phyloP scores from a whole-genome alignment of 2,888 invertebrate genomes.

The Micoletzkya japonica region DNA sequence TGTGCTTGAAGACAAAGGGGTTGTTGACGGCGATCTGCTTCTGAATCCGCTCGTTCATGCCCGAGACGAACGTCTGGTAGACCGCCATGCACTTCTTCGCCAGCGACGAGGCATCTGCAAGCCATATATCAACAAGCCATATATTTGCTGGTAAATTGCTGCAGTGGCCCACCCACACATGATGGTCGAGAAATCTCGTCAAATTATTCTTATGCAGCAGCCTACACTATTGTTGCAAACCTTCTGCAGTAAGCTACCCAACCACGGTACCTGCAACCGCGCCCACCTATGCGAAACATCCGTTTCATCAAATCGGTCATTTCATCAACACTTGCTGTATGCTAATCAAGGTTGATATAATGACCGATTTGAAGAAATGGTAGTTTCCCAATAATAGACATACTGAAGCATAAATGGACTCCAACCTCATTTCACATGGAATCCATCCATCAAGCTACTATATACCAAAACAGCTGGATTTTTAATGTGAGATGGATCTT shows the following conservation, averaged over 20 bases:
- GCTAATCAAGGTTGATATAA: background rate
- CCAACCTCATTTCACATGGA: background rate
- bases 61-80: constrained; percentile 98
- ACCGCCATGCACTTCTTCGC: constrained; percentile 99
- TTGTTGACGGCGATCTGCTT: constrained; percentile 89
- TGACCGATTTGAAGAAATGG: background rate
- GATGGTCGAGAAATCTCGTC: no score
- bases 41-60: constrained; percentile 96
- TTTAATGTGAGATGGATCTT: no score
- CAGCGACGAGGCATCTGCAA: constrained; percentile 84
- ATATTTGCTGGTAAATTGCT: background rate
- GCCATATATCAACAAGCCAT: background rate
- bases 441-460: background rate
- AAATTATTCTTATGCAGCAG: no score
- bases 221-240: no score
- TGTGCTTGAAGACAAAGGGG: constrained; percentile 97
- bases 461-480: background rate
- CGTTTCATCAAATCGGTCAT: no score
- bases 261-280: no score
- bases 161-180: no score
- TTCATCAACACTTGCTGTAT: no score
- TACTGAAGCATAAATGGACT: background rate
- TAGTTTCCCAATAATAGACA: no score
- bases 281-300: no score
- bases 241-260: no score